A percentile compares a stretch with the other conserved stretches of the same genome.
Evolutionary conservation across 2,888 invertebrate genomes (phyloP).

Genomic region (Microdon myrmicae): DNA sequence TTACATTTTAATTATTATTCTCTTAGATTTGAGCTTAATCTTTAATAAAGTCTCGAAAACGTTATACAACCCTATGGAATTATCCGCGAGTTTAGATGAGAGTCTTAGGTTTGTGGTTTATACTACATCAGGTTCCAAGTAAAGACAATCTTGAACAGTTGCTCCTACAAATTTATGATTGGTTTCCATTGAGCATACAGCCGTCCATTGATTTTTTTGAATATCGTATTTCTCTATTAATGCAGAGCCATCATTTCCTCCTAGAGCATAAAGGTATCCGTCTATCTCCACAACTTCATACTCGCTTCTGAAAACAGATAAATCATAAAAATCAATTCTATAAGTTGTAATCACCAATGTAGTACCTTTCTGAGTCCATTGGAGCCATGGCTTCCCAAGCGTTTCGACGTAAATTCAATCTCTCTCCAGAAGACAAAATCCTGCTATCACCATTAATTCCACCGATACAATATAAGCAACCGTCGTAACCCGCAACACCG

Average conservation of each 20-base stretch:
- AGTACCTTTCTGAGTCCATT: slow-evolving; percentile 75
- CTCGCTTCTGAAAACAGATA: slow-evolving; percentile 70
- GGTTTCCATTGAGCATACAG: slow-evolving; percentile 73
- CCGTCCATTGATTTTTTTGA: slow-evolving; percentile 73
- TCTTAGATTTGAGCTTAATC: background rate
- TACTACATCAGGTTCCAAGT: no score
- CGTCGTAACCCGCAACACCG: slow-evolving; percentile 73
- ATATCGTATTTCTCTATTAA: slow-evolving; percentile 76
- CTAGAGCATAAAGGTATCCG: slow-evolving; percentile 72
- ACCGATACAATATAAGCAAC: slow-evolving; percentile 74
- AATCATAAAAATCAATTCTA: no score
- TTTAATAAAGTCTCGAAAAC: background rate
- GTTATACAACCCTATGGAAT: slow-evolving; percentile 59
- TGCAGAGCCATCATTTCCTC: slow-evolving; percentile 77
- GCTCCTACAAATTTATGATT: slow-evolving; percentile 75
- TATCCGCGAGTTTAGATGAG: slow-evolving; percentile 60
- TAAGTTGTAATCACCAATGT: no score
- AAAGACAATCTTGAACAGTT: no score
- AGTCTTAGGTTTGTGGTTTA: slow-evolving; percentile 70
- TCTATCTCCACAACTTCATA: slow-evolving; percentile 76
- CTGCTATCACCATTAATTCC: slow-evolving; percentile 73
- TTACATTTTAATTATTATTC: no score
- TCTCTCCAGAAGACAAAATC: slow-evolving; percentile 75
- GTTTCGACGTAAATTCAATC: slow-evolving; percentile 72
- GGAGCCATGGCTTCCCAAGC: slow-evolving; percentile 76